A percentile compares a stretch with the other conserved stretches of the same genome.
Conservation (phyloP, 1,140 invertebrate genomes). For the Bombus ignitus region DNA sequence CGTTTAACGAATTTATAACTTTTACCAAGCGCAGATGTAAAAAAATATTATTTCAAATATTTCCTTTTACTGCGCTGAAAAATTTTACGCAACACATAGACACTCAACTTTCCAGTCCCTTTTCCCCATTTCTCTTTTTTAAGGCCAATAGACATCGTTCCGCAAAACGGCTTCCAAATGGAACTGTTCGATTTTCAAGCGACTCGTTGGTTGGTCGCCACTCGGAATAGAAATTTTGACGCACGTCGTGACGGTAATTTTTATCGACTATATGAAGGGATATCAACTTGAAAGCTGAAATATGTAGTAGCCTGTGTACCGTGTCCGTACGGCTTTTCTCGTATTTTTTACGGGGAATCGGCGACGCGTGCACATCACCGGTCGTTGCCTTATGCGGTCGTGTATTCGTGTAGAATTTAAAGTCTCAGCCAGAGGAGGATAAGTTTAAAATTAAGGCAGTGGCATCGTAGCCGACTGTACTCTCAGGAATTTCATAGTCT, state of each 20-base stretch:
- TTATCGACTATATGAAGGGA: not conserved
- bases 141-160: not conserved
- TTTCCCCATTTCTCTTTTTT: not conserved
- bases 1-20: not conserved
- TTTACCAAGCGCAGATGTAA: too few relatives aligned
- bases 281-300: conserved; percentile 19
- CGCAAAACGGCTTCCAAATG: conserved; percentile 33
- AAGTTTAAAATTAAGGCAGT: conserved; percentile 56
- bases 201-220: not conserved
- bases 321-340: not conserved
- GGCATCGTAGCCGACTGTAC: conserved; percentile 20
- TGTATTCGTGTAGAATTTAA: conserved; percentile 46
- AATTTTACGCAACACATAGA: not conserved
- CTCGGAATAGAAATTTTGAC: not conserved
- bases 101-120: not conserved
- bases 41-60: not conserved
- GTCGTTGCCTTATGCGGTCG: conserved; percentile 20
- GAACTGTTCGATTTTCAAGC: conserved; percentile 40
- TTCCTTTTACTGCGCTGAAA: not conserved
- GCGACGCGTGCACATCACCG: conserved; percentile 24
- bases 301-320: not conserved
- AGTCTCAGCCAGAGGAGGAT: not conserved
- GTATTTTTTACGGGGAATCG: conserved; percentile 29
- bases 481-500: conserved; percentile 60
- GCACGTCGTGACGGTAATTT: conserved; percentile 40